These are phyloP conservation scores for Aporophyla nigra DNA, from an alignment of 2,888 invertebrate genomes.

Conservation along the genomic window DNA sequence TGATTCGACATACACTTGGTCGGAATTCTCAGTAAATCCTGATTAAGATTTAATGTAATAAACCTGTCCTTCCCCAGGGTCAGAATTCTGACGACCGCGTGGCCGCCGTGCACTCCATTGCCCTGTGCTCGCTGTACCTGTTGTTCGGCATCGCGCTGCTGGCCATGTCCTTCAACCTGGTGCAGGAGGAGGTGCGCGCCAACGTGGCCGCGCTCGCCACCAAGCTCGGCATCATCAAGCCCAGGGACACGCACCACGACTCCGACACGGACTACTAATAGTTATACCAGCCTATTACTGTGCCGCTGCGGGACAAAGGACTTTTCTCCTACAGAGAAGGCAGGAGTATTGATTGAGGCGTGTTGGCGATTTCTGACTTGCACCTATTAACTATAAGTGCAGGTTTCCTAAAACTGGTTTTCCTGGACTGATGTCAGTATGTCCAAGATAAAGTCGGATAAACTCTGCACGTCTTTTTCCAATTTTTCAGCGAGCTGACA, in stretches of 20 bases:
- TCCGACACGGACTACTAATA: constrained; percentile 82
- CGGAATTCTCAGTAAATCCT: neutral
- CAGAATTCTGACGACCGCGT: constrained; percentile 77
- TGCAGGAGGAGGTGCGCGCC: constrained; percentile 97
- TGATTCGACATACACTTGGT: too few relatives aligned
- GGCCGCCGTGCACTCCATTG: constrained; percentile 91
- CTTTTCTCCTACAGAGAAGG: neutral
- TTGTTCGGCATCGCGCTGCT: constrained; percentile 98
- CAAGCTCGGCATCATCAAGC: constrained; percentile 96
- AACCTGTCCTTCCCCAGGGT: constrained; percentile 68
- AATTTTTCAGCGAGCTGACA: too few relatives aligned
- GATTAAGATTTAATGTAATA: neutral
- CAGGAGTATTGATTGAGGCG: neutral
- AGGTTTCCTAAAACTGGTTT: neutral
- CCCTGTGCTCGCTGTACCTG: constrained; percentile 97
- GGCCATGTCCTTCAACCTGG: constrained; percentile 99
- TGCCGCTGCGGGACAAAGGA: neutral
- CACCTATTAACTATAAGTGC: neutral
- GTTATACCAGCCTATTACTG: too few relatives aligned
- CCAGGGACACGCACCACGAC: constrained; percentile 88
- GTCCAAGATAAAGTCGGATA: neutral
- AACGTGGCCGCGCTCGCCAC: constrained; percentile 96
- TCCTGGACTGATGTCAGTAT: neutral
- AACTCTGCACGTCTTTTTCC: neutral
- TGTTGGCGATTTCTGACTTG: neutral